phyloP scores from a whole-genome alignment of 2,113 vertebrate species.

The Orycteropus afer region DNA sequence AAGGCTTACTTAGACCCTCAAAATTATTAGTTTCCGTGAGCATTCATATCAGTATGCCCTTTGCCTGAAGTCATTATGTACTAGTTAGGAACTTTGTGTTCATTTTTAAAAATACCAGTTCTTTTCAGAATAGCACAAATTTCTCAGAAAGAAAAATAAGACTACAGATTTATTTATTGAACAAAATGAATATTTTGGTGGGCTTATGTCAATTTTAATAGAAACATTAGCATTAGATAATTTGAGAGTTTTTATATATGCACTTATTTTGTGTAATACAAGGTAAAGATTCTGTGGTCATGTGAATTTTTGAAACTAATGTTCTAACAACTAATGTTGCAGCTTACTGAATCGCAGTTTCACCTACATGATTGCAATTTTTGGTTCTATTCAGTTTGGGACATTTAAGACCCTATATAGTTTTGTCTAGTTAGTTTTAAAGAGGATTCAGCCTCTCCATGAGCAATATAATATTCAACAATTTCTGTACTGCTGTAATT shows the following conservation, averaged over 20 bases:
- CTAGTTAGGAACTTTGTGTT: not conserved
- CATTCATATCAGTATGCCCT: not conserved
- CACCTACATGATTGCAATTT: not conserved
- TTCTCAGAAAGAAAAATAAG: constrained; percentile 41
- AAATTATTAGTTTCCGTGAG: not conserved
- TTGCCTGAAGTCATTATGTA: not conserved
- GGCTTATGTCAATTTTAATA: constrained; percentile 25
- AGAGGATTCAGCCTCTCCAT: not conserved
- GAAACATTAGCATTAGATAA: not conserved
- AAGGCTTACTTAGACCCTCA: not conserved
- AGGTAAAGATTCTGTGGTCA: not conserved
- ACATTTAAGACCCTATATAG: not conserved
- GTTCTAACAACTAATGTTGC: constrained; percentile 3
- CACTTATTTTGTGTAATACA: not conserved
- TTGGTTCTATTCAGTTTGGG: not conserved
- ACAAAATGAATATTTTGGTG: not conserved
- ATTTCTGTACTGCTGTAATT: not conserved
- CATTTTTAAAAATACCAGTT: not conserved
- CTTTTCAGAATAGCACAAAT: constrained; percentile 34
- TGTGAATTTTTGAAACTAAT: not conserved
- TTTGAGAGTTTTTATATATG: not conserved
- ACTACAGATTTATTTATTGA: not conserved
- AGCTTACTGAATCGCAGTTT: not conserved
- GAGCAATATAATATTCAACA: not conserved
- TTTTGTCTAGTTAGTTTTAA: constrained; percentile 36